Percentiles rank a stretch among this genome's conserved stretches.
These are phyloP conservation scores for Lottia scabra DNA, from an alignment of 2,888 invertebrate genomes.

Conservation along the genomic window DNA sequence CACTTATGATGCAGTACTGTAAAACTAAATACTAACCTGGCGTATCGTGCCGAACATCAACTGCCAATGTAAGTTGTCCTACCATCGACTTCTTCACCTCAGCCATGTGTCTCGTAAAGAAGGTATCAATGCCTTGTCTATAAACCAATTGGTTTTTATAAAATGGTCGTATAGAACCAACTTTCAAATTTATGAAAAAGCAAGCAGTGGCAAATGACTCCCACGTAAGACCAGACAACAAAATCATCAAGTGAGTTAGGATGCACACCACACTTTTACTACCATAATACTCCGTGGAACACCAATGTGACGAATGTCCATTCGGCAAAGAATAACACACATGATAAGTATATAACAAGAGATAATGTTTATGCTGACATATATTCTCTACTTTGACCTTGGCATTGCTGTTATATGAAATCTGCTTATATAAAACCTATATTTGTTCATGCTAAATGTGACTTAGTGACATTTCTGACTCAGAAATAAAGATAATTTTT, in stretches of 20 bases:
- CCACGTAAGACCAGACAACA: not conserved
- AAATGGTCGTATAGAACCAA: not conserved
- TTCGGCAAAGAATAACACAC: too few species aligned
- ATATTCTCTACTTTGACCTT: too few species aligned
- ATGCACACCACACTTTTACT: not conserved
- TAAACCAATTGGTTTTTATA: not conserved
- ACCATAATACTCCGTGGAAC: not conserved
- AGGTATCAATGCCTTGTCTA: not conserved
- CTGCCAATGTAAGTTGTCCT: not conserved
- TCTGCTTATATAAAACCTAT: too few species aligned
- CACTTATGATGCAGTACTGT: too few species aligned
- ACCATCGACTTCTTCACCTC: not conserved
- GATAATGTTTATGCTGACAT: too few species aligned
- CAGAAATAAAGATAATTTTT: too few species aligned
- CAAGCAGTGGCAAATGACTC: not conserved
- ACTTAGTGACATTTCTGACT: too few species aligned
- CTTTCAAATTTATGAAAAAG: not conserved
- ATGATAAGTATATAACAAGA: too few species aligned
- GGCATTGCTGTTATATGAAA: too few species aligned
- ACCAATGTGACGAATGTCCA: not conserved
- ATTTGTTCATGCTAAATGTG: too few species aligned
- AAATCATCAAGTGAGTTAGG: not conserved
- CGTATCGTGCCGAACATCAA: not conserved
- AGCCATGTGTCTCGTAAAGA: not conserved
- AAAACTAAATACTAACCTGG: too few species aligned